A percentile compares a stretch with the other conserved stretches of the same genome.
phyloP scores from a whole-genome alignment of 2,113 vertebrate species.

The Perca schrenkii region DNA sequence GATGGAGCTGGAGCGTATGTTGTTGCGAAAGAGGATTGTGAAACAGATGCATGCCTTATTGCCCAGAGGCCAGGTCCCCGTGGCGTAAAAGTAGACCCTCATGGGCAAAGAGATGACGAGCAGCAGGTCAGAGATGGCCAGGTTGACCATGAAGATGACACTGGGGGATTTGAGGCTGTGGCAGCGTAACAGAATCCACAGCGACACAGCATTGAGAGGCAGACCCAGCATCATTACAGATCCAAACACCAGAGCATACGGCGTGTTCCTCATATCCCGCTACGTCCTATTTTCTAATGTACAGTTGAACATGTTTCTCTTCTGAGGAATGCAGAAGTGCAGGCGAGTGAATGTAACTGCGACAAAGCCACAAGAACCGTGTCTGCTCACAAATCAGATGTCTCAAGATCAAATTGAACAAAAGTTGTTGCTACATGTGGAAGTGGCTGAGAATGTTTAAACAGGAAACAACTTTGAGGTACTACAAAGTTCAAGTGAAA shows the following conservation, averaged over 20 bases:
- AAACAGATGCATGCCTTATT: conserved; percentile 38
- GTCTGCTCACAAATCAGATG: neutral
- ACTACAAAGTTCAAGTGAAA: neutral
- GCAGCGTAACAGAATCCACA: conserved; percentile 70
- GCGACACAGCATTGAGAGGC: conserved; percentile 69
- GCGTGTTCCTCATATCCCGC: neutral
- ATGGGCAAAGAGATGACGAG: conserved; percentile 68
- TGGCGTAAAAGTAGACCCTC: conserved; percentile 72
- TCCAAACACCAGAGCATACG: conserved; percentile 59
- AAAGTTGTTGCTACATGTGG: neutral
- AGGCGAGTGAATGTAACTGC: neutral
- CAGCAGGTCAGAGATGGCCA: conserved; percentile 75
- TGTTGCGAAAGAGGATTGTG: conserved; percentile 73
- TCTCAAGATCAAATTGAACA: neutral
- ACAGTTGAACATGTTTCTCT: neutral
- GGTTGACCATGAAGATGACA: conserved; percentile 74
- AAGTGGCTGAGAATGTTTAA: neutral
- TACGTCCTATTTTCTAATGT: neutral
- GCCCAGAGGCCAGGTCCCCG: conserved; percentile 45
- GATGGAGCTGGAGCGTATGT: conserved; percentile 72
- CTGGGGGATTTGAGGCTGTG: conserved; percentile 59
- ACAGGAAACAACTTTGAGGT: conserved; percentile 60
- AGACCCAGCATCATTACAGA: conserved; percentile 59
- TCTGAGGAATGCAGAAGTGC: conserved; percentile 13
- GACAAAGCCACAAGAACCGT: neutral